These are phyloP conservation scores for Neocloeon triangulifer DNA, from an alignment of 1,140 invertebrate species.

Conservation along the genomic window DNA sequence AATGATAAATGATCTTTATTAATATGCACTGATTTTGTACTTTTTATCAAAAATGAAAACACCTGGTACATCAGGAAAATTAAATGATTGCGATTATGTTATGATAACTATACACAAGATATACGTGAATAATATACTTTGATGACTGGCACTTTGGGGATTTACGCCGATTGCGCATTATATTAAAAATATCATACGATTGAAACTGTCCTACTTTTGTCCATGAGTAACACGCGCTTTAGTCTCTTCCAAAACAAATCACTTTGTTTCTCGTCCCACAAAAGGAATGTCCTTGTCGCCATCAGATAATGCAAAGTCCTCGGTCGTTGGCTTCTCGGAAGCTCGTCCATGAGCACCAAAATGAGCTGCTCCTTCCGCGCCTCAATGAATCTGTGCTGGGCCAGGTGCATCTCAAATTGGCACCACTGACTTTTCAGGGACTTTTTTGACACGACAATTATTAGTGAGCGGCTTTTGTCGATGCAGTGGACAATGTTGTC, in stretches of 20 bases:
- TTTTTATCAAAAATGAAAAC: no score
- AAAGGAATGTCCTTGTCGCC: constrained; percentile 35
- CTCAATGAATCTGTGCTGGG: constrained; percentile 34
- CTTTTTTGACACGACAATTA: constrained; percentile 29
- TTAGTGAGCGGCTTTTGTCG: constrained; percentile 29
- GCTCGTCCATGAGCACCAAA: constrained; percentile 32
- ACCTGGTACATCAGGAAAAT: no score
- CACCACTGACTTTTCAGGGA: constrained; percentile 38
- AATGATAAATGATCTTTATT: no score
- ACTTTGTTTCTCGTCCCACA: constrained; percentile 20
- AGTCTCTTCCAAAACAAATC: constrained; percentile 13
- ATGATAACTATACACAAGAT: no score
- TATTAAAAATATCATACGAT: no score
- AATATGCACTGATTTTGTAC: no score
- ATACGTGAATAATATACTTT: no score
- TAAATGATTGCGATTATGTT: no score
- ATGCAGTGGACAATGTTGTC: constrained; percentile 40
- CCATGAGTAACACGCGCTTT: no score
- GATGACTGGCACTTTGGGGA: no score
- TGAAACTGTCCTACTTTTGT: no score
- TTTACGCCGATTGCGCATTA: no score
- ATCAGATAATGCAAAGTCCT: constrained; percentile 35
- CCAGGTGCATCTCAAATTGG: constrained; percentile 38
- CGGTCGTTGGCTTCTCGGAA: constrained; percentile 26
- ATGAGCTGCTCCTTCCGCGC: constrained; percentile 30